Conservation (phyloP, 2,113 vertebrate genomes). For the Aldabrachelys gigantea region DNA sequence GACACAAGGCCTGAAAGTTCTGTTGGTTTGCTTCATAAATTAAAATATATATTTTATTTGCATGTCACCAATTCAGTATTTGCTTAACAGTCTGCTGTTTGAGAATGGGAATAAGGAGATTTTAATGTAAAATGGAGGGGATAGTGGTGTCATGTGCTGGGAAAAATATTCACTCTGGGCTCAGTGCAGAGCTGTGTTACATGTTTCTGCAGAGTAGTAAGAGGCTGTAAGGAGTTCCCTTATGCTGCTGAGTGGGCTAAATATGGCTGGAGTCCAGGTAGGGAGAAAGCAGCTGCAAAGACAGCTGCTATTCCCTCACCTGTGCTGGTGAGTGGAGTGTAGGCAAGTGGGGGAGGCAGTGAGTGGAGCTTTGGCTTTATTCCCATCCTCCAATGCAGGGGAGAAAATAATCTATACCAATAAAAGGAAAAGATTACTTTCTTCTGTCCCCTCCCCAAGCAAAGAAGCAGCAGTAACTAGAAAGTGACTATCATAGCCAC, state of each 20-base stretch:
- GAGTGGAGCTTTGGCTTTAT: not conserved
- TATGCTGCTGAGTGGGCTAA: not conserved
- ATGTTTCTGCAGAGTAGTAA: not conserved
- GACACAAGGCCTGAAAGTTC: not conserved
- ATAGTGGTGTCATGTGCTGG: not conserved
- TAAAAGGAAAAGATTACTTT: not conserved
- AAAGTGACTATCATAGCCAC: not conserved
- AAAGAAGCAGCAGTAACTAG: not conserved
- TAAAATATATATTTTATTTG: not conserved
- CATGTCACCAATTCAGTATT: not conserved
- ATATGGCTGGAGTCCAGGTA: not conserved
- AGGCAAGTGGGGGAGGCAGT: not conserved
- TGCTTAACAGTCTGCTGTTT: not conserved
- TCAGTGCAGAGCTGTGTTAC: not conserved
- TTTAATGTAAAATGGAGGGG: not conserved
- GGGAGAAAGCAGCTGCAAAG: not conserved
- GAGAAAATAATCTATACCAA: not conserved
- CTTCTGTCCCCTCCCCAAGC: not conserved
- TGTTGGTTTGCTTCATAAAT: not conserved
- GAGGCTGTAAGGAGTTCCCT: not conserved
- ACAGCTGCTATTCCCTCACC: not conserved
- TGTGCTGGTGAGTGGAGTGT: not conserved
- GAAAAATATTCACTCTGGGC: not conserved
- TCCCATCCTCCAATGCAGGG: not conserved
- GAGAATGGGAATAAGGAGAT: not conserved